Evolutionary conservation across 2,797 vertebrate genomes (phyloP).

Genomic region (Lepus oiostolus): DNA sequence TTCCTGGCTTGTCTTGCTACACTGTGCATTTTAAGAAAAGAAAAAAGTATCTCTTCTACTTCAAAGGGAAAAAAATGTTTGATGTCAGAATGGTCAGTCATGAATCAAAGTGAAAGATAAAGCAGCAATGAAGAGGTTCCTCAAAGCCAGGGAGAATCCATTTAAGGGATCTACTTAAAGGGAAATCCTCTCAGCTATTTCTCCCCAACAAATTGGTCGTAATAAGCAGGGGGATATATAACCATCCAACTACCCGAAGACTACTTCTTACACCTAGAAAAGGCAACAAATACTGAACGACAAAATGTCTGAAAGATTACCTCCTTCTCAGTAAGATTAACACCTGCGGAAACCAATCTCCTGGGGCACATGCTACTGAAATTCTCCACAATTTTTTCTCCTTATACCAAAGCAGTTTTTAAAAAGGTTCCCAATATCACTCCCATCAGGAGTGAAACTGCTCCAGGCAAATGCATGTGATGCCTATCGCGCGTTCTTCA

Average conservation of each 20-base stretch:
- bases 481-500: conserved; percentile 14
- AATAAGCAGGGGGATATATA: conserved; percentile 55
- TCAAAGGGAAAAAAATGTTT: conserved; percentile 76
- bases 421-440: conserved; percentile 6
- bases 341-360: conserved; percentile 58
- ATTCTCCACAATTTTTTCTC: conserved; percentile 11
- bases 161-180: conserved; percentile 73
- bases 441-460: conserved; percentile 3
- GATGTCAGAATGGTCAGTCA: conserved; percentile 76
- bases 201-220: conserved; percentile 66
- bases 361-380: not conserved
- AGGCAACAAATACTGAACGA: not conserved
- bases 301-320: conserved; percentile 32
- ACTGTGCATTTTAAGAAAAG: conserved; percentile 12
- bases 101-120: conserved; percentile 79
- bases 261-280: conserved; percentile 39
- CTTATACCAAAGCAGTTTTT: conserved; percentile 27
- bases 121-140: conserved; percentile 44
- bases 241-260: not conserved
- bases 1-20: conserved; percentile 57
- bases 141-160: conserved; percentile 74
- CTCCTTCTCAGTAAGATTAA: conserved; percentile 61
- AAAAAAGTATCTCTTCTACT: conserved; percentile 59
- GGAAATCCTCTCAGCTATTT: conserved; percentile 60
- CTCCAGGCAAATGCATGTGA: not conserved